A percentile compares a stretch with the other conserved stretches of the same genome.
Conservation (phyloP, 2,113 vertebrate genomes). For the Rhagologus leucostigma region DNA sequence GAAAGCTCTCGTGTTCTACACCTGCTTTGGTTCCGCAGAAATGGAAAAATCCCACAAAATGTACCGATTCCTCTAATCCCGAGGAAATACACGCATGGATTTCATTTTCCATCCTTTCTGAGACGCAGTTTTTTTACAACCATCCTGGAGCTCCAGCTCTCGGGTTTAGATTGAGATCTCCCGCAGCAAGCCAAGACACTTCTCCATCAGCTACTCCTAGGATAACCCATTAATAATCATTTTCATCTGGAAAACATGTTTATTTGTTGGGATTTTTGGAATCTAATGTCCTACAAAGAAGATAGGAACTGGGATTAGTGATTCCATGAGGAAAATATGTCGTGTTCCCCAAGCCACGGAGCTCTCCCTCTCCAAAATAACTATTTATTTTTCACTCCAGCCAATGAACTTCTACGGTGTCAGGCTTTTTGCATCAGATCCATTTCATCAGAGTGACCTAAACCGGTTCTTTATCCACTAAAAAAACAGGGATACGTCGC, state of each 20-base stretch:
- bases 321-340: slow-evolving; percentile 60
- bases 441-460: slow-evolving; percentile 28
- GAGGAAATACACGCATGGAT: background rate
- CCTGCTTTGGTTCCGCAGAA: background rate
- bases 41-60: background rate
- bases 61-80: background rate
- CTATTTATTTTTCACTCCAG: slow-evolving; percentile 57
- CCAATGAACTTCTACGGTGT: background rate
- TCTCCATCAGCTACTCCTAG: background rate
- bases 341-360: background rate
- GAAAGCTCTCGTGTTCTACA: background rate
- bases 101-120: background rate
- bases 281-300: background rate
- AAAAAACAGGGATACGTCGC: background rate
- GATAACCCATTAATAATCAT: slow-evolving; percentile 27
- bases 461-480: background rate
- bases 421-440: background rate
- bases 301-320: slow-evolving; percentile 33
- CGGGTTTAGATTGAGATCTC: background rate
- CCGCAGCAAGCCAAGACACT: background rate
- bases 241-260: slow-evolving; percentile 57
- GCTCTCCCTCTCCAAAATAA: slow-evolving; percentile 45
- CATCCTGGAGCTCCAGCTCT: background rate
- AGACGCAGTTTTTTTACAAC: background rate
- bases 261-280: slow-evolving; percentile 18